Evolutionary conservation across 53 echinoderm and acorn worm genomes (phyloP).

Genomic region (Stichopus horrens): DNA sequence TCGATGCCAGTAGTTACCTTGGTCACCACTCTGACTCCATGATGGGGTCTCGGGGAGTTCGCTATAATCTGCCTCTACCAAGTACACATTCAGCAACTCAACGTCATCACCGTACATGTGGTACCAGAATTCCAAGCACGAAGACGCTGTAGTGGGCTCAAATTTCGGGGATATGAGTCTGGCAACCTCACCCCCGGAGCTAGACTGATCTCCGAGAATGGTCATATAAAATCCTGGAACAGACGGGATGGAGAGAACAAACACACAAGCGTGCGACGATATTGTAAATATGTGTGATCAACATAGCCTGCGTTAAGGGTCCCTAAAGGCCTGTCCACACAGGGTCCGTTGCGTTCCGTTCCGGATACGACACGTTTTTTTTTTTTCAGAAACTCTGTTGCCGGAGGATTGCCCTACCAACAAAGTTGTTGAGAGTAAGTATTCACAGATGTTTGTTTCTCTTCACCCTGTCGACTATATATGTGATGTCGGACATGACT

Average conservation of each 20-base stretch:
- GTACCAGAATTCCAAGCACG: constrained; percentile 87
- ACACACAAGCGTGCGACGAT: no score
- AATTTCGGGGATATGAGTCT: constrained; percentile 64
- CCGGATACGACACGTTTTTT: no score
- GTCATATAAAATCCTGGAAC: constrained; percentile 74
- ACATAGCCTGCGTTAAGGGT: no score
- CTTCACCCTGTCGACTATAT: no score
- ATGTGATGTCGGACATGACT: no score
- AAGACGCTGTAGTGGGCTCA: constrained; percentile 27
- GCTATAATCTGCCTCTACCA: constrained; percentile 46
- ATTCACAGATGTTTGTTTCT: no score
- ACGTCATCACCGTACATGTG: constrained; percentile 79
- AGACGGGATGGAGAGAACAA: neutral
- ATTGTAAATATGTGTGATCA: no score
- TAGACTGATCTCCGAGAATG: constrained; percentile 32
- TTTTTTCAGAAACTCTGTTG: no score
- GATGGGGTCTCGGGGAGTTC: constrained; percentile 49
- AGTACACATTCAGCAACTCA: constrained; percentile 71
- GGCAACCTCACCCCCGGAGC: constrained; percentile 42
- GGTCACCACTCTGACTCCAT: constrained; percentile 59
- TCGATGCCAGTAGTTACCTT: constrained; percentile 77
- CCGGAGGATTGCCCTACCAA: no score
- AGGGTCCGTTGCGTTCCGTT: no score
- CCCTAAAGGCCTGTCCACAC: no score
- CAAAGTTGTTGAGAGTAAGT: no score